Conservation (phyloP, 1,140 invertebrate genomes). For the Zaprionus ornatus region DNA sequence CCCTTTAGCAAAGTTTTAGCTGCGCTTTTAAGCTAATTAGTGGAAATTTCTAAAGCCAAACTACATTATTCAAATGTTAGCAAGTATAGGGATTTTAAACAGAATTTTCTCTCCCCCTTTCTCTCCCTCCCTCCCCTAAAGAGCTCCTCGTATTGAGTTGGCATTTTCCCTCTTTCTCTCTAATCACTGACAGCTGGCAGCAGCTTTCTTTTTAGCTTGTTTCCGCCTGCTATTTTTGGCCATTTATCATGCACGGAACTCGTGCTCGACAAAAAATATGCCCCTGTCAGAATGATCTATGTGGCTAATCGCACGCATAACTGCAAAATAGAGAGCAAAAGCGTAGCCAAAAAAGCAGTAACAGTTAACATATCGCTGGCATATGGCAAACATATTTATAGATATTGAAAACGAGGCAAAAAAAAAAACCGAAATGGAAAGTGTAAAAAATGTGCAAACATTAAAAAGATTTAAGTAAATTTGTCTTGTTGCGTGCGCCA, state of each 20-base stretch:
- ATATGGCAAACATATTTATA: constrained; percentile 57
- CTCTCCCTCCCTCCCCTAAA: background rate
- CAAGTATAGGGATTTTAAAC: background rate
- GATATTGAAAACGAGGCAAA: constrained; percentile 60
- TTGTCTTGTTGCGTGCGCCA: constrained; percentile 78
- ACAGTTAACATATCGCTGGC: constrained; percentile 18
- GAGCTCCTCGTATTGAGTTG: background rate
- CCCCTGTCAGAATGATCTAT: constrained; percentile 69
- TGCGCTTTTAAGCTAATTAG: background rate
- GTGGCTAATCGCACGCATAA: constrained; percentile 51
- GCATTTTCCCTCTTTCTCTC: background rate
- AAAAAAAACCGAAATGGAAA: constrained; percentile 15
- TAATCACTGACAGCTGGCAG: background rate
- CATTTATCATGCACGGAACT: constrained; percentile 24
- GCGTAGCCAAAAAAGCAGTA: constrained; percentile 19
- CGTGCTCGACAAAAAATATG: constrained; percentile 27
- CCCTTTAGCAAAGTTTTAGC: constrained; percentile 2
- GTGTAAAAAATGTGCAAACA: constrained; percentile 75
- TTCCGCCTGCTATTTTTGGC: background rate
- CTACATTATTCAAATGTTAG: background rate
- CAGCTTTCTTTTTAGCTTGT: background rate
- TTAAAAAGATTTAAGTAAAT: constrained; percentile 82
- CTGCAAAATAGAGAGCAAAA: constrained; percentile 17
- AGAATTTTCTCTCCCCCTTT: background rate
- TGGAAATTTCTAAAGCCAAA: background rate